Evolutionary conservation across 37 sponge, comb jelly and placozoan genomes (phyloP), one percentile per base, ranked within the genome.

Genomic region (Eunapius fragilis): DNA sequence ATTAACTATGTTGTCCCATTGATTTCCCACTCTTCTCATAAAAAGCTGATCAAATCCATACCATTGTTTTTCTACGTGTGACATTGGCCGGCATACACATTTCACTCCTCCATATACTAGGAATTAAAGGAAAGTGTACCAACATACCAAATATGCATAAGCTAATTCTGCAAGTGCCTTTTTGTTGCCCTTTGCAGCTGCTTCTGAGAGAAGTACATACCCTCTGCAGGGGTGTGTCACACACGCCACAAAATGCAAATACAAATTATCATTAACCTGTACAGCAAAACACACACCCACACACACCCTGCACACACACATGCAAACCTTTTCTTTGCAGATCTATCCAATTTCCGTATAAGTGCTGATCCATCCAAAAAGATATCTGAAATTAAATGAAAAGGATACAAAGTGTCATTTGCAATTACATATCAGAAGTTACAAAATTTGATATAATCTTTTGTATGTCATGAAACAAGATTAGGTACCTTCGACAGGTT

Each of bases 121-220:
- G 47, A 45, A 45, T 9, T 45, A 45, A 45, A 45, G 4, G 47
- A 45, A 45, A 17, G 58, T 58, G 22, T 17, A 13, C 58, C 58
- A 81, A 30, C 88, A 87, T 31, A 95, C 95, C 67, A 95, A 75
- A 38, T 87, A 69, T 31, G 48, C 85, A 67, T 86, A 89, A 25
- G 93, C 95, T 68, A 95, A 10, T 58, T 69, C 34, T 47, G 81
- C 86, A 38, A 75, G 70, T 17, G 95, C 87, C 71, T 83, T 89
- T 24, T 38, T 79, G 75, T 95, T 92, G 7, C 95, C 95, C 22
- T 45, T 30, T 2, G 28, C 75, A 37, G 81, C 80, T 22, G 90
- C 90, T 70, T 83, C 71, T 34, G 25, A n/a, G 6, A 89, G 48
- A 37, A 89, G 69, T 27, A 77, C 47, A 86, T 79, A 89, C 0